These are phyloP conservation scores for Pelobates fuscus DNA, from an alignment of 2,113 vertebrate genomes.

Conservation along the genomic window DNA sequence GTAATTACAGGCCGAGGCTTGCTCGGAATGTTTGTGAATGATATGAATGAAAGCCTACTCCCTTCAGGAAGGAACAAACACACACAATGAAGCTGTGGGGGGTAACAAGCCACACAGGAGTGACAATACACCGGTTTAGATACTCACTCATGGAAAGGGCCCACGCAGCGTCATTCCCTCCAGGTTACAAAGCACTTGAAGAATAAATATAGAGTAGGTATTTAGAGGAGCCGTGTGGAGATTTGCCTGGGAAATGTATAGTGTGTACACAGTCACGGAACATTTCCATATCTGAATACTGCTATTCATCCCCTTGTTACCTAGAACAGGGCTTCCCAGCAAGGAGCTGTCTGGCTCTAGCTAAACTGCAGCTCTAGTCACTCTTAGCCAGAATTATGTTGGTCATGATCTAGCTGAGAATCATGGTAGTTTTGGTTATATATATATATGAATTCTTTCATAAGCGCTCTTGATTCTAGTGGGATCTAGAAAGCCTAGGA, in stretches of 20 bases:
- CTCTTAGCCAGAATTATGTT: too few species aligned
- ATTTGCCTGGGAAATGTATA: slow-evolving; percentile 6
- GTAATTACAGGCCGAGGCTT: slow-evolving; percentile 14
- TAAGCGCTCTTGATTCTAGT: too few species aligned
- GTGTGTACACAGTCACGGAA: too few species aligned
- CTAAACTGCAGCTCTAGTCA: too few species aligned
- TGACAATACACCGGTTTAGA: neutral
- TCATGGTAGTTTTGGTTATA: too few species aligned
- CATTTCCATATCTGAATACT: too few species aligned
- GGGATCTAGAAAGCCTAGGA: too few species aligned
- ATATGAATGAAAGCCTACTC: neutral
- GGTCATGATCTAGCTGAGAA: too few species aligned
- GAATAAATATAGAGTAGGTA: neutral
- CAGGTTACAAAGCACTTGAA: neutral
- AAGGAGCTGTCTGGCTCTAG: too few species aligned
- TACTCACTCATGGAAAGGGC: neutral
- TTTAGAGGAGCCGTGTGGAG: neutral
- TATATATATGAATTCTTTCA: too few species aligned
- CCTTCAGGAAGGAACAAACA: slow-evolving; percentile 5
- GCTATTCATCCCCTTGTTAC: too few species aligned
- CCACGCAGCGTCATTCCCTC: neutral
- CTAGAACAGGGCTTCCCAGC: too few species aligned
- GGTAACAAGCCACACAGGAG: neutral
- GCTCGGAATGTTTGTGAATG: slow-evolving; percentile 17
- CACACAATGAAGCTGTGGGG: neutral